phyloP scores from a whole-genome alignment of 2,113 vertebrate species.

The Ophiodon elongatus region DNA sequence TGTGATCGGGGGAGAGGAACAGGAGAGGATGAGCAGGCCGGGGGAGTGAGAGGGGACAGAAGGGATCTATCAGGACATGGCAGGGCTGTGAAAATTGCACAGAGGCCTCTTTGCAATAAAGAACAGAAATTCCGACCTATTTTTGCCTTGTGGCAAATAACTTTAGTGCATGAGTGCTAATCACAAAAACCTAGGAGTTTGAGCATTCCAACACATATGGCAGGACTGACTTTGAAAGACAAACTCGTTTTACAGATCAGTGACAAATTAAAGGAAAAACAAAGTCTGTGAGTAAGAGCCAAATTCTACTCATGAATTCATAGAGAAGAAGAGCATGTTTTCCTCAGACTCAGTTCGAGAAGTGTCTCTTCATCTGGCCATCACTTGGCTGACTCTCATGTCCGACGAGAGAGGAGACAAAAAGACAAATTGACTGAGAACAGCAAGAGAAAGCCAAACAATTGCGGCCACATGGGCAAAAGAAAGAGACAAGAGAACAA shows the following conservation, averaged over 20 bases:
- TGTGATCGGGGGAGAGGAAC: slow-evolving; percentile 65
- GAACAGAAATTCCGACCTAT: slow-evolving; percentile 44
- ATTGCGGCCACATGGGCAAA: slow-evolving; percentile 50
- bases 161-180: slow-evolving; percentile 51
- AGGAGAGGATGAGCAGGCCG: slow-evolving; percentile 43
- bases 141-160: slow-evolving; percentile 52
- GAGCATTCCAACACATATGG: slow-evolving; percentile 9
- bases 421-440: slow-evolving; percentile 48
- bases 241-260: slow-evolving; percentile 9
- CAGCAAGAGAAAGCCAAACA: slow-evolving; percentile 49
- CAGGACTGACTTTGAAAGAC: not conserved
- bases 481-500: slow-evolving; percentile 47
- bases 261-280: slow-evolving; percentile 9
- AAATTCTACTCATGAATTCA: slow-evolving; percentile 12
- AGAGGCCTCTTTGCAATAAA: slow-evolving; percentile 75
- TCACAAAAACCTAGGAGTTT: slow-evolving; percentile 22
- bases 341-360: not conserved
- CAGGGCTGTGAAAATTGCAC: slow-evolving; percentile 70
- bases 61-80: slow-evolving; percentile 58
- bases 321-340: not conserved
- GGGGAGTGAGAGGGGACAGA: slow-evolving; percentile 36
- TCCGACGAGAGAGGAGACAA: not conserved
- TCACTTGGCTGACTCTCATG: not conserved
- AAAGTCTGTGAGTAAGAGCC: not conserved
- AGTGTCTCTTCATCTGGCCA: slow-evolving; percentile 12